A percentile compares a stretch with the other conserved stretches of the same genome.
Conservation (phyloP, 2,797 vertebrate species). For the Trematomus bernacchii region DNA sequence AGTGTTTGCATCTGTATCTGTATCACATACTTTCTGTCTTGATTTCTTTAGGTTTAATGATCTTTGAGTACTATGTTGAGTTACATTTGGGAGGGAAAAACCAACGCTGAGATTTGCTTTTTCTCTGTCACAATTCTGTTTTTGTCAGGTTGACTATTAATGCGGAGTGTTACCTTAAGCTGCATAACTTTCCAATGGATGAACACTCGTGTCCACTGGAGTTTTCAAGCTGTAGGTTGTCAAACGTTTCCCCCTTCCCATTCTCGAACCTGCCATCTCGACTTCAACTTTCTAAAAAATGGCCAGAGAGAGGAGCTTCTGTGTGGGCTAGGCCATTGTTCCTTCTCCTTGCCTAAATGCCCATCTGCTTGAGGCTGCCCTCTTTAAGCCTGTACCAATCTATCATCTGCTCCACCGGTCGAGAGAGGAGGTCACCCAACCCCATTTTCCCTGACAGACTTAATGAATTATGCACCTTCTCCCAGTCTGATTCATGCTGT, state of each 20-base stretch:
- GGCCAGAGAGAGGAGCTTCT: slow-evolving; percentile 50
- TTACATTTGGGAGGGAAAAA: slow-evolving; percentile 37
- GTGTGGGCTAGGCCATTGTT: slow-evolving; percentile 45
- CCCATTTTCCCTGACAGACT: slow-evolving; percentile 68
- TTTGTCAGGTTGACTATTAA: slow-evolving; percentile 97
- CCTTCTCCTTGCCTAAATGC: slow-evolving; percentile 56
- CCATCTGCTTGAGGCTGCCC: slow-evolving; percentile 74
- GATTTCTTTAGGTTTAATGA: slow-evolving; percentile 40
- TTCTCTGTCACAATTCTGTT: slow-evolving; percentile 79
- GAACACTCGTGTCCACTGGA: slow-evolving; percentile 98
- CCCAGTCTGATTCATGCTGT: slow-evolving; percentile 72
- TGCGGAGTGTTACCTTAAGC: slow-evolving; percentile 99
- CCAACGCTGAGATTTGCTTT: slow-evolving; percentile 56
- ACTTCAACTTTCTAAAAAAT: slow-evolving; percentile 65
- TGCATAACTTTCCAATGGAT: slow-evolving; percentile 99
- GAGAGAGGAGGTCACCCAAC: slow-evolving; percentile 65
- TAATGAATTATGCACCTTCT: slow-evolving; percentile 72
- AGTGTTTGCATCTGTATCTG: slow-evolving; percentile 69
- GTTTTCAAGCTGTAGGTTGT: slow-evolving; percentile 99
- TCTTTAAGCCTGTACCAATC: slow-evolving; percentile 59
- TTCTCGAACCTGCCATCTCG: slow-evolving; percentile 67
- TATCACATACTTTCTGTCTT: slow-evolving; percentile 51
- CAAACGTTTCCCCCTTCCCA: slow-evolving; percentile 58
- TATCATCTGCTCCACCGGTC: slow-evolving; percentile 66
- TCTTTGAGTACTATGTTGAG: slow-evolving; percentile 25